phyloP scores from a whole-genome alignment of 2,113 vertebrate genomes.

The Notothenia coriiceps region DNA sequence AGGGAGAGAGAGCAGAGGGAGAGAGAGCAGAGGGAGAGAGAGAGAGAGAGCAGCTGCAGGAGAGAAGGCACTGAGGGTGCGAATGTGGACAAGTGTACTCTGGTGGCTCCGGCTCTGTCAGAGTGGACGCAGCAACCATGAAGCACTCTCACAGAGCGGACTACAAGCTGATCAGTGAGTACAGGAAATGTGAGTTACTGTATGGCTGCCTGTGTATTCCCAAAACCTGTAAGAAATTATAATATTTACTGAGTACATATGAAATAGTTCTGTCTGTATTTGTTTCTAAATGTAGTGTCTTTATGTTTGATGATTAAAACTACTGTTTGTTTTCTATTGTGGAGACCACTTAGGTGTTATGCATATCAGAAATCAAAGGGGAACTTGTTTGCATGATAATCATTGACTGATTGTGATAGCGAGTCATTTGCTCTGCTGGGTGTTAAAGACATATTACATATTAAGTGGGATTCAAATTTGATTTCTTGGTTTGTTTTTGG shows the following conservation, averaged over 20 bases:
- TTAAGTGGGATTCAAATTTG: neutral
- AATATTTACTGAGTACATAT: neutral
- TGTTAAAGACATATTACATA: neutral
- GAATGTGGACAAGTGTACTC: conserved; percentile 84
- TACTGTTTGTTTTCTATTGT: neutral
- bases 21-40: conserved; percentile 17
- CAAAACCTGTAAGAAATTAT: neutral
- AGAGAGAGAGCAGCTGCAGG: conserved; percentile 57
- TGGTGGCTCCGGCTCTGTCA: conserved; percentile 60
- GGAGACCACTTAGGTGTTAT: neutral
- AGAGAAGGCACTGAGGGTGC: conserved; percentile 50
- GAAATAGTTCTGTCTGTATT: neutral
- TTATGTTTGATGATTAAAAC: neutral
- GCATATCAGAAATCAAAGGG: neutral
- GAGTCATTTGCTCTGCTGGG: neutral
- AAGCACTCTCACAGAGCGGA: conserved; percentile 80
- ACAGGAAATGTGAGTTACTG: conserved; percentile 42
- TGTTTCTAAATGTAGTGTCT: neutral
- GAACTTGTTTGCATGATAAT: neutral
- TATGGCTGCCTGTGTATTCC: conserved; percentile 9
- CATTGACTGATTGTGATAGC: neutral
- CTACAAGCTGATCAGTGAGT: conserved; percentile 84
- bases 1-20: conserved; percentile 21
- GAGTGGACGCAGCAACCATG: conserved; percentile 73
- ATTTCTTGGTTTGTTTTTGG: neutral